These are phyloP conservation scores for Orbicella faveolata DNA, from an alignment of 64 coral and sea anemone genomes.

Conservation along the genomic window DNA sequence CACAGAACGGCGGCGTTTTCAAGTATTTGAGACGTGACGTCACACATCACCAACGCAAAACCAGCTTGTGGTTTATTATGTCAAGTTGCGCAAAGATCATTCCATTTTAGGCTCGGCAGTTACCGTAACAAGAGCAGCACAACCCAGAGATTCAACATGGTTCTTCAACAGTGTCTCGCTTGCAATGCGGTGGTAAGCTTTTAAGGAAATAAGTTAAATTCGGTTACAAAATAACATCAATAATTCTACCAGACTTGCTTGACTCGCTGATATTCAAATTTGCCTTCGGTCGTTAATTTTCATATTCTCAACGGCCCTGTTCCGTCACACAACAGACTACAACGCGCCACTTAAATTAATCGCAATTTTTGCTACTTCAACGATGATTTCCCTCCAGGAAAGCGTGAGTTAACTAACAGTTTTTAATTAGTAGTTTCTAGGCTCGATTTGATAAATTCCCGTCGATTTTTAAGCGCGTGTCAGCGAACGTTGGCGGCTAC, in stretches of 20 bases:
- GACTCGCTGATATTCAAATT: slow-evolving; percentile 32
- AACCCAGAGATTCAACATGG: slow-evolving; percentile 6
- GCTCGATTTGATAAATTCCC: background rate
- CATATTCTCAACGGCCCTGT: background rate
- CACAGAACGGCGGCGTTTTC: background rate
- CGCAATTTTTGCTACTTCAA: background rate
- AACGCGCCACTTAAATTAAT: background rate
- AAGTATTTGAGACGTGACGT: slow-evolving; percentile 27
- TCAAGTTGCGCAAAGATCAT: slow-evolving; percentile 31
- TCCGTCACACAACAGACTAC: slow-evolving; percentile 11
- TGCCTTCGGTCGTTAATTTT: slow-evolving; percentile 12
- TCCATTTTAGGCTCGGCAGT: slow-evolving; percentile 25
- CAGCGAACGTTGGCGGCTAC: background rate
- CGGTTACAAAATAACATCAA: background rate
- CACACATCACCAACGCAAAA: slow-evolving; percentile 35
- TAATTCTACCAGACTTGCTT: background rate
- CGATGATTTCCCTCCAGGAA: background rate
- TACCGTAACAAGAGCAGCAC: background rate
- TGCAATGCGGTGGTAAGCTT: slow-evolving; percentile 33
- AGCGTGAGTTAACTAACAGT: background rate
- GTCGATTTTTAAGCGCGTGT: background rate
- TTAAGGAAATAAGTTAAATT: background rate
- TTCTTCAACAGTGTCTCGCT: slow-evolving; percentile 31
- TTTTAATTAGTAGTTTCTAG: background rate
- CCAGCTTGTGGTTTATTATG: slow-evolving; percentile 46